Conservation (phyloP, 2,888 invertebrate species). For the Leucophenga maculata region DNA sequence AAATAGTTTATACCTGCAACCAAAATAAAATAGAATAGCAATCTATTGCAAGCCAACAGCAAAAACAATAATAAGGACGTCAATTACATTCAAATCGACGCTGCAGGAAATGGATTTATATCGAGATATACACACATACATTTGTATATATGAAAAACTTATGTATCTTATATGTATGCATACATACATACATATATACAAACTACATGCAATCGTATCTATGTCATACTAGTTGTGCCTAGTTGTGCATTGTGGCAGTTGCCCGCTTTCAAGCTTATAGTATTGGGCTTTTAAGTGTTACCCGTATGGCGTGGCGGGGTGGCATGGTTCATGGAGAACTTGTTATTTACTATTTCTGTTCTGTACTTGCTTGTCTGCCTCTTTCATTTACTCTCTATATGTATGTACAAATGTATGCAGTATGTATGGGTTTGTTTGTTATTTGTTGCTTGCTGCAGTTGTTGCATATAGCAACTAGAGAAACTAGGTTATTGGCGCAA, state of each 20-base stretch:
- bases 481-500: slow-evolving; percentile 38
- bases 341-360: too few species aligned
- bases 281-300: too few species aligned
- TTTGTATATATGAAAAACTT: background rate
- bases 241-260: slow-evolving; percentile 56
- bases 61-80: background rate
- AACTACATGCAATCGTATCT: slow-evolving; percentile 1
- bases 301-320: too few species aligned
- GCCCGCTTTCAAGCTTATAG: slow-evolving; percentile 43
- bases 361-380: too few species aligned
- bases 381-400: background rate
- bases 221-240: slow-evolving; percentile 48
- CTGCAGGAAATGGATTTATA: slow-evolving; percentile 39
- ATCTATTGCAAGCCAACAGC: background rate
- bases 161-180: background rate
- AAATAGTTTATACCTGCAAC: background rate
- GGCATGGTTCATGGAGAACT: background rate
- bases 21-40: background rate
- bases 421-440: too few species aligned
- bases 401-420: slow-evolving; percentile 1
- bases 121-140: slow-evolving; percentile 27
- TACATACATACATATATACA: background rate
- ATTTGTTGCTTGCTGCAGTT: too few species aligned
- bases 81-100: slow-evolving; percentile 11
- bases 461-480: background rate